Conservation (phyloP, 2,888 invertebrate genomes). For the Drosophila sordidapex region DNA sequence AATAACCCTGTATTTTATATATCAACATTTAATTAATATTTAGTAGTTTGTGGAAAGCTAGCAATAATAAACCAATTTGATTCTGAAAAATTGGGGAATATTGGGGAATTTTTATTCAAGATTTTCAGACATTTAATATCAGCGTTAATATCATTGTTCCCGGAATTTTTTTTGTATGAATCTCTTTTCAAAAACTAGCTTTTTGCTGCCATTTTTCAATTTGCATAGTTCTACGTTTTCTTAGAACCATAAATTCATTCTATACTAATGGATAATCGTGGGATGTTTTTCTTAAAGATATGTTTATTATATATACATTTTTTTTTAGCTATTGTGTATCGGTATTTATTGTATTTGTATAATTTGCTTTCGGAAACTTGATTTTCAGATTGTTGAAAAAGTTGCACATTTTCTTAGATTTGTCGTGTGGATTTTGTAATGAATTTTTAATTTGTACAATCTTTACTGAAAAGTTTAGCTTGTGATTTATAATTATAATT, state of each 20-base stretch:
- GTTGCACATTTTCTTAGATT: not conserved
- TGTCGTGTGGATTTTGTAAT: not conserved
- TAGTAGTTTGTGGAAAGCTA: too few species aligned
- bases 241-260: not conserved
- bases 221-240: not conserved
- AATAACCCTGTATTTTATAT: not conserved
- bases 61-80: not conserved
- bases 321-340: not conserved
- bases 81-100: not conserved
- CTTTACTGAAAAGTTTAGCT: not conserved
- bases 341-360: not conserved
- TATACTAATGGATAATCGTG: not conserved
- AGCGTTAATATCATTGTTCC: not conserved
- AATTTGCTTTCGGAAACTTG: not conserved
- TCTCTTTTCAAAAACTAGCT: not conserved
- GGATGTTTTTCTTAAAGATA: not conserved
- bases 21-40: not conserved
- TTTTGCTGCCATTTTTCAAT: not conserved
- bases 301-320: not conserved
- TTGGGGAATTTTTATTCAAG: not conserved
- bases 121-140: not conserved
- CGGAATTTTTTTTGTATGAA: not conserved
- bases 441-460: not conserved
- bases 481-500: not conserved
- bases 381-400: not conserved